A percentile compares a stretch with the other conserved stretches of the same genome.
These are phyloP conservation scores for Ypsolopha sequella DNA, from an alignment of 2,888 invertebrate species.

Conservation along the genomic window DNA sequence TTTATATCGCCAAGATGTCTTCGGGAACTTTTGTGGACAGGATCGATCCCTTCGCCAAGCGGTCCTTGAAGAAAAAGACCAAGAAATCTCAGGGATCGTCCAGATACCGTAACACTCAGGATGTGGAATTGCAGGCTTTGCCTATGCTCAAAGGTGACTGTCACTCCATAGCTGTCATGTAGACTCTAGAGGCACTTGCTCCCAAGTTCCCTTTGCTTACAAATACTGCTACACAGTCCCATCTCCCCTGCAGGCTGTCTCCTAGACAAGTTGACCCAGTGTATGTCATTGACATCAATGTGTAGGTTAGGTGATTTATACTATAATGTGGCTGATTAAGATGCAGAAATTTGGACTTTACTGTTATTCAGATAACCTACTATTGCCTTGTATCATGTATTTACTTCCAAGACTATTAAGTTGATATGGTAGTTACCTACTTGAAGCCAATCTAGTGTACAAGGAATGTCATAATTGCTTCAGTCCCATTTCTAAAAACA, in stretches of 20 bases:
- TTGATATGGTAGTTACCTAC: too few species aligned
- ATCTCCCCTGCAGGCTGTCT: neutral
- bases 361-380: neutral
- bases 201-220: too few species aligned
- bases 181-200: too few species aligned
- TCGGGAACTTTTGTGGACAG: slow-evolving; percentile 97
- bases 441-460: too few species aligned
- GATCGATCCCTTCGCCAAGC: slow-evolving; percentile 99
- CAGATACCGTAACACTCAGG: slow-evolving; percentile 97
- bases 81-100: slow-evolving; percentile 99
- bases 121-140: slow-evolving; percentile 96
- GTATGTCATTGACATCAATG: neutral
- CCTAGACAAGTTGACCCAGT: neutral
- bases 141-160: slow-evolving; percentile 95
- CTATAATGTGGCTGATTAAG: neutral
- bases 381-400: neutral
- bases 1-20: slow-evolving; percentile 71
- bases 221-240: neutral
- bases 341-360: neutral
- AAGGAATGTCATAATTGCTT: too few species aligned
- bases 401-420: too few species aligned
- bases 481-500: too few species aligned
- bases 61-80: slow-evolving; percentile 97
- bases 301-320: neutral
- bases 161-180: neutral